Base-by-base conservation (phyloP, 1,140 invertebrate genomes). In the Helicorthomorpha holstii region DNA sequence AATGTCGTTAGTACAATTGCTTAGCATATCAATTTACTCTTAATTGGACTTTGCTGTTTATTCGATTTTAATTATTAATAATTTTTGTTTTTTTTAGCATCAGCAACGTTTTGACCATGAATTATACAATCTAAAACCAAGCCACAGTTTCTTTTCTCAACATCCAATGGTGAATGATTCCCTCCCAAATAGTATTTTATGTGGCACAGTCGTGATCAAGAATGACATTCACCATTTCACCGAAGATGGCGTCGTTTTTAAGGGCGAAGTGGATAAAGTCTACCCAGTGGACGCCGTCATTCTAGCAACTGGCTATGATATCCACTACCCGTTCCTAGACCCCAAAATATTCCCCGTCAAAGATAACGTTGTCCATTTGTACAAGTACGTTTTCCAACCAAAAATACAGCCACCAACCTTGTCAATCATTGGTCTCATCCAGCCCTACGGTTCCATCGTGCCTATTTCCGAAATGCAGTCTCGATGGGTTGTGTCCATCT, bases 141-240 rank as follows among this genome's bases (percentile, higher is more conserved):
- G 61, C 23, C 70, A 75, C 55, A 50, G 62, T 16, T 62, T 69
- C 10, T 62, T 66, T 19, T 56, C 61, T 3, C 72, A 74, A 45
- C 74, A 76, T 59, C 69, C 72, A 1, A 74, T 70, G 29, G 71
- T 76, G 19, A 75, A 74, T 57, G 74, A 75, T 57, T 69, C 73
- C 22, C 58, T 76, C 2, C 68, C 73, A 1, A 70, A 73, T 54
- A 63, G 71, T 14, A 64, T 75, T 10, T 61, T 70, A 51, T 66
- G 59, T 27, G 74, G 73, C 1, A 59, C 63, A 12, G 63, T 75
- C 34, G 60, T 60, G 12, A 58, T 72, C 23, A 67, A 69, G 59
- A 61, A 64, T 47, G 62, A 68, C 50, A 59, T 69, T 7, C 58
- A 65, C 19, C 50, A 54, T 25, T 64, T 69, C 50, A 63, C 62